Percentiles rank a stretch among this genome's conserved stretches.
Conservation (phyloP, 2,888 invertebrate species). For the Tiliacea citrago region DNA sequence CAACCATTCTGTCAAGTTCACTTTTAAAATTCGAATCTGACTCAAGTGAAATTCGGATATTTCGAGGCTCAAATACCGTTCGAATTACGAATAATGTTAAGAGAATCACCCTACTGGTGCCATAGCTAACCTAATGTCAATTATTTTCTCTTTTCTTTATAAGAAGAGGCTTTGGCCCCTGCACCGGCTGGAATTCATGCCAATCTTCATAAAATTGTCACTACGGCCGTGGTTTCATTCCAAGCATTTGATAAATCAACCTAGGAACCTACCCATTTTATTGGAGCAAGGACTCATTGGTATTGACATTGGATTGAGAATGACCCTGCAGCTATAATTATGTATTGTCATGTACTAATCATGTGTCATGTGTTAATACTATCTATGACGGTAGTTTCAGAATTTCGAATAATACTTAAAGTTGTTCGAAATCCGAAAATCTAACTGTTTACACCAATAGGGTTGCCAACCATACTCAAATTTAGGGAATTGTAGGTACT, state of each 20-base stretch:
- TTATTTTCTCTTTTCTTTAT: neutral
- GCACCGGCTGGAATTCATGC: neutral
- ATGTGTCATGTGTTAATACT: neutral
- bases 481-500: too few species aligned
- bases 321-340: constrained; percentile 8
- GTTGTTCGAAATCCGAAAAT: too few species aligned
- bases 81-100: neutral
- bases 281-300: constrained; percentile 22
- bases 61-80: neutral
- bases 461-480: too few species aligned
- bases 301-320: constrained; percentile 36
- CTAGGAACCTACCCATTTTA: constrained; percentile 1
- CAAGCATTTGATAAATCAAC: neutral
- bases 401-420: too few species aligned
- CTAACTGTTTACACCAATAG: too few species aligned
- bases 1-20: neutral
- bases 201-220: neutral
- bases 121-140: neutral
- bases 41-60: neutral
- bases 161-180: neutral
- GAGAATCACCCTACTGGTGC: neutral
- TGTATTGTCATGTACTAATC: neutral
- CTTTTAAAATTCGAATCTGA: neutral
- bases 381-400: neutral
- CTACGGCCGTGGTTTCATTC: neutral